Conservation (phyloP, 2,888 invertebrate genomes). For the Drosophila lacicola region DNA sequence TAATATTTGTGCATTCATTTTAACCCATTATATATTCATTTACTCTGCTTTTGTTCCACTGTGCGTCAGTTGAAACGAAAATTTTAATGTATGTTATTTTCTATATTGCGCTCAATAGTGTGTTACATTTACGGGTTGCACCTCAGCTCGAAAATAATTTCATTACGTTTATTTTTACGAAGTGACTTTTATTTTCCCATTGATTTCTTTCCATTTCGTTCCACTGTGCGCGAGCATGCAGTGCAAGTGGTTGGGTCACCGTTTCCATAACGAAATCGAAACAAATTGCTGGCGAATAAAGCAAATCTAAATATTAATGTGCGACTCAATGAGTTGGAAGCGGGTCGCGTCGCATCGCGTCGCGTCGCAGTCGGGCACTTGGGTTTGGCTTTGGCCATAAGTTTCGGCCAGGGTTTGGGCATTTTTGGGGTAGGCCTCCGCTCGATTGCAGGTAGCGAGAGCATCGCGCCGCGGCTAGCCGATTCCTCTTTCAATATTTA, state of each 20-base stretch:
- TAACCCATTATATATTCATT: too few species aligned
- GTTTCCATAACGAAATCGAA: constrained; percentile 62
- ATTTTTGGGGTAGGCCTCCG: constrained; percentile 45
- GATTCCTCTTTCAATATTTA: constrained; percentile 61
- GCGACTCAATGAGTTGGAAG: constrained; percentile 77
- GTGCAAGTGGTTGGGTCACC: constrained; percentile 18
- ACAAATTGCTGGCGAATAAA: constrained; percentile 73
- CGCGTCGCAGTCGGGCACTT: constrained; percentile 9
- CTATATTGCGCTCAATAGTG: too few species aligned
- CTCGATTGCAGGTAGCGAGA: constrained; percentile 42
- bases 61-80: neutral
- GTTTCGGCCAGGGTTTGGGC: neutral
- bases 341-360: constrained; percentile 27
- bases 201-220: neutral
- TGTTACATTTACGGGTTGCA: too few species aligned
- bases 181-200: too few species aligned
- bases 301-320: constrained; percentile 79
- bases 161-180: too few species aligned
- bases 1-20: too few species aligned
- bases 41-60: neutral
- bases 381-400: constrained; percentile 6
- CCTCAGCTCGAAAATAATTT: too few species aligned
- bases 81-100: too few species aligned
- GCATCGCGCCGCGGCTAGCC: constrained; percentile 5
- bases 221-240: constrained; percentile 32